Conservation (phyloP, 2,797 vertebrate genomes). For the Amblyraja radiata region DNA sequence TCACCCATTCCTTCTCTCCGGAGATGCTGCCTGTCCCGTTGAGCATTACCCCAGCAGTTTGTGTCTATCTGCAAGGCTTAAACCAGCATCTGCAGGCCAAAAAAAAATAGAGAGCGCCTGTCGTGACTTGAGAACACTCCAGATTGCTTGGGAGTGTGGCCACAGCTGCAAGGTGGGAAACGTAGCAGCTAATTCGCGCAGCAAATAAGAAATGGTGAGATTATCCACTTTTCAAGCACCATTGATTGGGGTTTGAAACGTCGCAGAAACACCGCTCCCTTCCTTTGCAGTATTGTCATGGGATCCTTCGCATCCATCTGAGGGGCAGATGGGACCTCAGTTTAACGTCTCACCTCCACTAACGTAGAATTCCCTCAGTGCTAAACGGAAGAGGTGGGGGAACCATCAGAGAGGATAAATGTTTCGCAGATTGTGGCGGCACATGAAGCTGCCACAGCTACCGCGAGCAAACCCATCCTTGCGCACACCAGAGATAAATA, state of each 20-base stretch:
- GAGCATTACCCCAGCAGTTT: too few species aligned
- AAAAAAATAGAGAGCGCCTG: background rate
- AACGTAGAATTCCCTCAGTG: background rate
- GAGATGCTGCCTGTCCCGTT: too few species aligned
- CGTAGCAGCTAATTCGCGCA: background rate
- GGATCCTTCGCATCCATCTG: background rate
- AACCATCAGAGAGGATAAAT: background rate
- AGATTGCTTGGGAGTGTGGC: background rate
- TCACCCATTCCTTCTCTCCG: too few species aligned
- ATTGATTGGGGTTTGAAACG: background rate
- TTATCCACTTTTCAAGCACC: background rate
- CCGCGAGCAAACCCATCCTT: background rate
- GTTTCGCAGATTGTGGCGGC: background rate
- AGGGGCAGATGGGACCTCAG: background rate
- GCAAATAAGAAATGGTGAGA: background rate
- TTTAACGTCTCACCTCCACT: background rate
- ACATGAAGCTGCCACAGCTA: background rate
- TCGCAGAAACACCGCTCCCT: background rate
- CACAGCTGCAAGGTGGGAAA: background rate
- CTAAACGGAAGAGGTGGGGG: background rate
- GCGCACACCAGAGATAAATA: background rate
- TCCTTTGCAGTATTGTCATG: background rate
- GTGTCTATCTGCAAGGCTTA: too few species aligned
- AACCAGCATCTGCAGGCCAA: too few species aligned
- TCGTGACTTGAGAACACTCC: background rate